Conservation (phyloP, 2,113 vertebrate species). For the Podarcis cretensis region DNA sequence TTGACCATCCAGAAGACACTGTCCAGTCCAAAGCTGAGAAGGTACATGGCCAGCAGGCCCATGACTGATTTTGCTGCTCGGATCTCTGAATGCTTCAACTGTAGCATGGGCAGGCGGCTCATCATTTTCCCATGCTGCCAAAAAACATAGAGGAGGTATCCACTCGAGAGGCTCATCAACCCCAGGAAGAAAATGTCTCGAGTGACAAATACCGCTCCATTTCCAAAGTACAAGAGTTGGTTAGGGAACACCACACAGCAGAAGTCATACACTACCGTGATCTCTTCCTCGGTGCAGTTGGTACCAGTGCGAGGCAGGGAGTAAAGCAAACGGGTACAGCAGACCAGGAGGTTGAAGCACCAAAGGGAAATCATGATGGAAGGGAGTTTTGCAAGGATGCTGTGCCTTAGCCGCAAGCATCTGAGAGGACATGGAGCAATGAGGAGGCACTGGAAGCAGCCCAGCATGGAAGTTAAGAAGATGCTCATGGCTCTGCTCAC, state of each 20-base stretch:
- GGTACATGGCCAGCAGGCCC: constrained; percentile 45
- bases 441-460: constrained; percentile 56
- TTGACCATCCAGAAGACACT: constrained; percentile 52
- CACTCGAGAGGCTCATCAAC: constrained; percentile 49
- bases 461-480: constrained; percentile 53
- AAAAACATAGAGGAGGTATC: constrained; percentile 45
- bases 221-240: constrained; percentile 40
- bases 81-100: constrained; percentile 39
- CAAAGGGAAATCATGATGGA: constrained; percentile 44
- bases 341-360: constrained; percentile 39
- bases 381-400: constrained; percentile 30
- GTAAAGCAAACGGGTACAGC: constrained; percentile 27
- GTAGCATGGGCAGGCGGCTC: constrained; percentile 15
- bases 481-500: constrained; percentile 57
- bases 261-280: constrained; percentile 52
- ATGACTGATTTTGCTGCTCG: constrained; percentile 44
- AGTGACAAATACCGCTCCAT: constrained; percentile 35
- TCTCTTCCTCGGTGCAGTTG: constrained; percentile 31
- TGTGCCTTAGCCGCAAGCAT: constrained; percentile 40
- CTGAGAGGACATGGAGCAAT: constrained; percentile 27
- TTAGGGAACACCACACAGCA: constrained; percentile 57
- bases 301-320: constrained; percentile 4
- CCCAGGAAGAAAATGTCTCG: constrained; percentile 53
- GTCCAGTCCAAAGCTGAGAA: constrained; percentile 51
- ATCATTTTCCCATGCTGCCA: constrained; percentile 41